A percentile compares a stretch with the other conserved stretches of the same genome.
Evolutionary conservation across 2,888 invertebrate species (phyloP).

Genomic region (Dolomedes plantarius): DNA sequence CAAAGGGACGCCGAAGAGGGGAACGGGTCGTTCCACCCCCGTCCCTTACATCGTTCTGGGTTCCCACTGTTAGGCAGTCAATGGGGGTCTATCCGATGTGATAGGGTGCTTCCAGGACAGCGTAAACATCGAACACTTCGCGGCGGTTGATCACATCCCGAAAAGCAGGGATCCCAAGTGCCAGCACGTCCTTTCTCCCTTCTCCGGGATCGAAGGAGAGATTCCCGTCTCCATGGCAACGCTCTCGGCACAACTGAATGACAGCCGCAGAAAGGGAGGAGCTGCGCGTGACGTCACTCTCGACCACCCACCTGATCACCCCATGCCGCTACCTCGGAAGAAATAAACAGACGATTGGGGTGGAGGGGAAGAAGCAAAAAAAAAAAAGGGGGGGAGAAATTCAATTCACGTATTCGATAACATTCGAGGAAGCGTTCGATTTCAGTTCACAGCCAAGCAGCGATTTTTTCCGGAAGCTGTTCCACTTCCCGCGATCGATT

Average conservation of each 20-base stretch:
- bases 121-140: not conserved
- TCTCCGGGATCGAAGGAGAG: constrained; percentile 61
- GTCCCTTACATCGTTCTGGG: not conserved
- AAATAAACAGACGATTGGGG: not conserved
- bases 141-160: not conserved
- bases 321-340: constrained; percentile 32
- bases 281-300: constrained; percentile 32
- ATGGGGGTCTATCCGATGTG: not conserved
- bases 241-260: constrained; percentile 56
- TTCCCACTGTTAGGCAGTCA: not conserved
- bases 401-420: too few species aligned
- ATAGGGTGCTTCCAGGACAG: not conserved
- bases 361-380: too few species aligned
- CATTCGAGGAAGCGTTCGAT: too few species aligned
- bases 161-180: not conserved
- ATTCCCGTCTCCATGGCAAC: constrained; percentile 55
- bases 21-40: not conserved
- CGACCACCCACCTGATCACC: constrained; percentile 43
- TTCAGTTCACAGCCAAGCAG: too few species aligned
- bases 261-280: constrained; percentile 64
- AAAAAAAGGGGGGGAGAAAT: too few species aligned
- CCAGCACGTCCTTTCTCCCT: constrained; percentile 50
- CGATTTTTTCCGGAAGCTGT: too few species aligned
- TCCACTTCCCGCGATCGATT: too few species aligned
- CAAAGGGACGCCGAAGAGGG: too few species aligned